Base-by-base conservation (phyloP, 2,113 vertebrate genomes). In the Oplegnathus fasciatus region DNA sequence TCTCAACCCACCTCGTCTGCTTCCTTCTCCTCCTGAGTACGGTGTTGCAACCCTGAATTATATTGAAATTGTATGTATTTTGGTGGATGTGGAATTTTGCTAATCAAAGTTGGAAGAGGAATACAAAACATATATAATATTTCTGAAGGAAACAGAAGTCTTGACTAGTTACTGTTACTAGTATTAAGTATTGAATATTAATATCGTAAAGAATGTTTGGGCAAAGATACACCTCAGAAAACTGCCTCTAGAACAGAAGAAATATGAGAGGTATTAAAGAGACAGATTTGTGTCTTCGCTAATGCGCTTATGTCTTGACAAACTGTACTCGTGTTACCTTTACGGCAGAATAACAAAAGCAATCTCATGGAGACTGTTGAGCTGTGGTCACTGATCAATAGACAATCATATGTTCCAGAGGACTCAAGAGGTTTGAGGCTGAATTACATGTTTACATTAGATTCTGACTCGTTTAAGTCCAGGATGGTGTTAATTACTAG, bases 361-460 rank as follows among this genome's bases (percentile, higher is more conserved):
- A 37, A 4, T 58, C n/a, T 64, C 14, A 52, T 28, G 9, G 22
- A 28, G 75, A 14, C 24, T 50, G 52, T 52, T 69, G 62, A 42
- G 61, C 46, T 61, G 32, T 42, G 44, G 58, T 30, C 22, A 40
- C 46, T 24, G 74, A 64, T 75, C 66, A 85, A 79, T 58, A 54
- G 4, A 69, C 34, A 64, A 78, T 81, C 34, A 30, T 55, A 75
- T 48, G 54, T 67, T 54, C 11, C 44, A 76, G 42, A 69, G 17
- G 30, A 60, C 67, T 57, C n/a, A 1, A 64, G 66, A 44, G 74
- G 9, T n/a, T 58, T 76, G 9, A 60, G 7, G 44, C 40, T 70
- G 26, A 50, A 26, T 57, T 22, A 62, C 44, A 26, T 64, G 78
- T 73, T 68, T 54, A n/a, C 17, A 32, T 70, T 28, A 57, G 34